Evolutionary conservation across 2,797 vertebrate species (phyloP).

Genomic region (Ptychobarbus kaznakovi): DNA sequence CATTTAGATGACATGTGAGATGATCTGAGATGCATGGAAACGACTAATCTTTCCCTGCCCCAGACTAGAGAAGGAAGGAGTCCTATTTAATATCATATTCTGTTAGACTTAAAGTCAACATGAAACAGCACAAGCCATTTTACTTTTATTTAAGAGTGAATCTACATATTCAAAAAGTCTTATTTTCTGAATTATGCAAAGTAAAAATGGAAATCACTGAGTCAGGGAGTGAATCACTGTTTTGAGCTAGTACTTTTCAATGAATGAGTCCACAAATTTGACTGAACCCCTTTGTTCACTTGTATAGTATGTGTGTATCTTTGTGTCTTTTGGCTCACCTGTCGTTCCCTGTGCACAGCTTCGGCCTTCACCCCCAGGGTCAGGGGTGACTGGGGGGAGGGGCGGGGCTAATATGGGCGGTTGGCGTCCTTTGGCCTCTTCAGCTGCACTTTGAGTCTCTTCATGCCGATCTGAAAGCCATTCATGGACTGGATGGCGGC

Average conservation of each 20-base stretch:
- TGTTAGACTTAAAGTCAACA: background rate
- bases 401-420: conserved; percentile 91
- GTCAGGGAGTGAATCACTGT: background rate
- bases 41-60: conserved; percentile 41
- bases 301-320: conserved; percentile 1
- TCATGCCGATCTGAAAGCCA: conserved; percentile 99
- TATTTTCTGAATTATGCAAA: background rate
- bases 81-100: conserved; percentile 26
- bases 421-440: conserved; percentile 99
- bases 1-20: conserved; percentile 80
- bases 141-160: background rate
- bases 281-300: background rate
- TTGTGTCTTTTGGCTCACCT: conserved; percentile 64
- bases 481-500: conserved; percentile 99
- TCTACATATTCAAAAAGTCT: background rate
- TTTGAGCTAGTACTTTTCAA: background rate
- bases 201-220: background rate
- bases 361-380: conserved; percentile 75
- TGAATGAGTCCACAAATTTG: background rate
- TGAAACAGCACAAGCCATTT: background rate
- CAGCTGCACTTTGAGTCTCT: conserved; percentile 99
- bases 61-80: conserved; percentile 23
- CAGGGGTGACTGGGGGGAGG: conserved; percentile 65
- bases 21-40: conserved; percentile 55
- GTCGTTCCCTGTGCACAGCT: conserved; percentile 75